These are phyloP conservation scores for Drosophila villosipedis DNA, from an alignment of 2,888 invertebrate species.

Conservation along the genomic window DNA sequence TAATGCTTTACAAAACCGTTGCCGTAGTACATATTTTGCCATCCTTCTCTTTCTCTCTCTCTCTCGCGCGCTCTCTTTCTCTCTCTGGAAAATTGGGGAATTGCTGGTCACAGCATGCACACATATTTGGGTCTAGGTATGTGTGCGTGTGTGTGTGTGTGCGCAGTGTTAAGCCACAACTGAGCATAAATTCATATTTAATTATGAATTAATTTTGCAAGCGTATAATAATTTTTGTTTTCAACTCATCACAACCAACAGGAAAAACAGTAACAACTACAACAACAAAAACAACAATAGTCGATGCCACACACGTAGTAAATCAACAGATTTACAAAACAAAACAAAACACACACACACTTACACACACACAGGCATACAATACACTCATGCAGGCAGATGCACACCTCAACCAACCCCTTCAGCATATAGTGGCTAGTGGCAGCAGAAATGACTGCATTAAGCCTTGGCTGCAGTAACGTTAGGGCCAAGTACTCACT, in stretches of 20 bases:
- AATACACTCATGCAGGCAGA: constrained; percentile 6
- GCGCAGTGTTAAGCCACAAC: constrained; percentile 73
- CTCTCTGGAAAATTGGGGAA: background rate
- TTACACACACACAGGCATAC: background rate
- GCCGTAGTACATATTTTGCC: background rate
- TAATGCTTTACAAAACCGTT: background rate
- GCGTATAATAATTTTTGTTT: constrained; percentile 74
- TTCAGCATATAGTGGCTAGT: background rate
- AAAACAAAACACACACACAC: constrained; percentile 7
- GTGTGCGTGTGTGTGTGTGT: constrained; percentile 15
- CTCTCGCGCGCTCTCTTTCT: background rate
- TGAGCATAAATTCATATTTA: constrained; percentile 80
- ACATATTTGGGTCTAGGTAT: background rate
- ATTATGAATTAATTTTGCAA: constrained; percentile 80
- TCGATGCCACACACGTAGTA: constrained; percentile 51
- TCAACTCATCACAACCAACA: constrained; percentile 63
- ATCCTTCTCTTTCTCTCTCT: background rate
- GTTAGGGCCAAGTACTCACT: constrained; percentile 1
- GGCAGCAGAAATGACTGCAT: background rate
- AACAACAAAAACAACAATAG: constrained; percentile 28
- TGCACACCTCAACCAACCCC: background rate
- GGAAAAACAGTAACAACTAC: constrained; percentile 29
- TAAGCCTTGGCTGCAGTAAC: background rate
- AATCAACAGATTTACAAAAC: constrained; percentile 73
- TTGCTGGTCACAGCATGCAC: background rate